Conservation (phyloP, 2,113 vertebrate species). For the Cepphus grylle region DNA sequence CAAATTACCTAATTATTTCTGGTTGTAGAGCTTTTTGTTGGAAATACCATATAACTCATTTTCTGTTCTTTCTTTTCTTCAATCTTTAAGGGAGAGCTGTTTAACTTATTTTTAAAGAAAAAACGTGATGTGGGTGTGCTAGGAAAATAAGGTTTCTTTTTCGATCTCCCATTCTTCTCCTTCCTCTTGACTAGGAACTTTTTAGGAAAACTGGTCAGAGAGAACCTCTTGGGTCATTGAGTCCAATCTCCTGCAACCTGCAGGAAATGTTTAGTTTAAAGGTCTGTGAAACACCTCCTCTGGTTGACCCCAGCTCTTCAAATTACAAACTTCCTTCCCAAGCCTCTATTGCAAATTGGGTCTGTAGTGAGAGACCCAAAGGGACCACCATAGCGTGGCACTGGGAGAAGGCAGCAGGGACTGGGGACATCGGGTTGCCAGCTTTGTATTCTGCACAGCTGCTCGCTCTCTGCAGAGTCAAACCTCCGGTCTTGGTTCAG, state of each 20-base stretch:
- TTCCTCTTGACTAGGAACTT: background rate
- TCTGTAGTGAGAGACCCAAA: background rate
- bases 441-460: background rate
- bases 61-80: background rate
- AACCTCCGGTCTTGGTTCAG: background rate
- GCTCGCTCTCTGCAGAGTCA: background rate
- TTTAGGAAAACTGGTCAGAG: conserved; percentile 18
- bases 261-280: background rate
- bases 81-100: background rate
- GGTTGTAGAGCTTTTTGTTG: conserved; percentile 1
- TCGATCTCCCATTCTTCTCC: background rate
- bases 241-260: background rate
- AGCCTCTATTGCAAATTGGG: background rate
- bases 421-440: fast-evolving
- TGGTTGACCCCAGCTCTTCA: background rate
- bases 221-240: background rate
- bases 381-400: background rate
- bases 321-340: background rate
- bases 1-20: conserved; percentile 39
- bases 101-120: background rate
- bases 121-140: background rate
- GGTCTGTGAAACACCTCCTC: background rate
- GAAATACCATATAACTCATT: background rate
- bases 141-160: background rate
- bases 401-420: background rate